Conservation (phyloP, 2,113 vertebrate genomes). For the Lutjanus erythropterus region DNA sequence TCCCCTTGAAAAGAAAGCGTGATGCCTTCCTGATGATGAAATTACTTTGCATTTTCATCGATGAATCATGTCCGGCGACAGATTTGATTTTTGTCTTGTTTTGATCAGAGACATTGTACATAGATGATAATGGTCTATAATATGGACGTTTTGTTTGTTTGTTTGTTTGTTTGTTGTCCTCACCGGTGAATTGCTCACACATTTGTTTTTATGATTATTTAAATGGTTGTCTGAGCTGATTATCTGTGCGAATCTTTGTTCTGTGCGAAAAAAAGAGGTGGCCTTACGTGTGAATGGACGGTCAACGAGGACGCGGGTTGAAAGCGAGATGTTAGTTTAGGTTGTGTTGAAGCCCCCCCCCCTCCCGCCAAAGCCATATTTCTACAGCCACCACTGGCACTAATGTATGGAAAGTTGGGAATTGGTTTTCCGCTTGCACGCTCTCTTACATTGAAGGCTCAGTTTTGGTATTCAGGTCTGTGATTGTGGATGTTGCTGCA, state of each 20-base stretch:
- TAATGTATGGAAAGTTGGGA: conserved; percentile 7
- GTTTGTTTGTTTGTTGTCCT: conserved; percentile 39
- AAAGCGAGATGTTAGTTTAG: conserved; percentile 29
- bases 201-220: conserved; percentile 71
- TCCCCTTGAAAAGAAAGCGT: conserved; percentile 52
- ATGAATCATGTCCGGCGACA: conserved; percentile 44
- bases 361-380: conserved; percentile 72
- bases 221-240: conserved; percentile 43
- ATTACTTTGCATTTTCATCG: conserved; percentile 44
- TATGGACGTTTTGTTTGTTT: conserved; percentile 41
- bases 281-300: conserved; percentile 70
- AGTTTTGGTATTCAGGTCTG: neutral
- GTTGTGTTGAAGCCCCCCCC: neutral
- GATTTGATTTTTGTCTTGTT: conserved; percentile 39
- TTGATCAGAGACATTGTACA: conserved; percentile 67
- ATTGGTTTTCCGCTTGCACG: conserved; percentile 10
- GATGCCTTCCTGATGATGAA: conserved; percentile 73
- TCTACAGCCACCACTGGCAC: conserved; percentile 26
- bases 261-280: conserved; percentile 39
- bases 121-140: conserved; percentile 60
- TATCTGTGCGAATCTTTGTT: conserved; percentile 35
- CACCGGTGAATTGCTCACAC: conserved; percentile 39
- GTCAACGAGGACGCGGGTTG: conserved; percentile 1
- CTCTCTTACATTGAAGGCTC: conserved; percentile 13
- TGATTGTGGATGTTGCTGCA: neutral